A percentile compares a stretch with the other conserved stretches of the same genome.
These are phyloP conservation scores for Ctenosaura bakeri DNA, from an alignment of 2,797 vertebrate species.

Conservation along the genomic window DNA sequence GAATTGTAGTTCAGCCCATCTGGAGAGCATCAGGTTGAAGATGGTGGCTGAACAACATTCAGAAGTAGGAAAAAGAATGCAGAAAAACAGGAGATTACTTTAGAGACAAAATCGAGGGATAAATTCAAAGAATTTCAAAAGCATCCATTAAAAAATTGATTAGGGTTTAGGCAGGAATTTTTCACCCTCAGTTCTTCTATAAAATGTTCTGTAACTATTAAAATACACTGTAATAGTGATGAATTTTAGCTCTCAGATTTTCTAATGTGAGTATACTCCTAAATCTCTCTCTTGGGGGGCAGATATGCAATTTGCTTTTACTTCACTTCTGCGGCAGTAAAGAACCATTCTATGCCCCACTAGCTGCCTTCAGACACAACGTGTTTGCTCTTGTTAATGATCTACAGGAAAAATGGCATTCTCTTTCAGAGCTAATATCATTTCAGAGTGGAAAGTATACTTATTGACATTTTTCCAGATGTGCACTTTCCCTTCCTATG, in stretches of 20 bases:
- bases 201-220: slow-evolving; percentile 8
- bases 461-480: slow-evolving; percentile 22
- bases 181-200: neutral
- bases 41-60: neutral
- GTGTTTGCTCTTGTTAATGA: slow-evolving; percentile 32
- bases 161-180: neutral
- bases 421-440: slow-evolving; percentile 33
- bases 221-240: slow-evolving; percentile 1
- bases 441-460: slow-evolving; percentile 33
- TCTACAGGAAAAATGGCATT: slow-evolving; percentile 41
- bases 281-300: slow-evolving; percentile 26
- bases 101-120: neutral
- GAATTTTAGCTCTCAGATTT: slow-evolving; percentile 29
- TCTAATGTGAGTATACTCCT: slow-evolving; percentile 7
- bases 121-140: neutral
- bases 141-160: neutral
- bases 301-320: neutral
- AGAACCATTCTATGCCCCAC: slow-evolving; percentile 8
- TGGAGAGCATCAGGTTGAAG: neutral
- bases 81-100: neutral
- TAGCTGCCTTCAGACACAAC: slow-evolving; percentile 19
- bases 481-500: neutral
- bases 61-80: too few relatives aligned
- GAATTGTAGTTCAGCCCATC: neutral
- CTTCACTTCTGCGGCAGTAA: neutral